phyloP scores from a whole-genome alignment of 2,113 vertebrate species.

The Poecile atricapillus region DNA sequence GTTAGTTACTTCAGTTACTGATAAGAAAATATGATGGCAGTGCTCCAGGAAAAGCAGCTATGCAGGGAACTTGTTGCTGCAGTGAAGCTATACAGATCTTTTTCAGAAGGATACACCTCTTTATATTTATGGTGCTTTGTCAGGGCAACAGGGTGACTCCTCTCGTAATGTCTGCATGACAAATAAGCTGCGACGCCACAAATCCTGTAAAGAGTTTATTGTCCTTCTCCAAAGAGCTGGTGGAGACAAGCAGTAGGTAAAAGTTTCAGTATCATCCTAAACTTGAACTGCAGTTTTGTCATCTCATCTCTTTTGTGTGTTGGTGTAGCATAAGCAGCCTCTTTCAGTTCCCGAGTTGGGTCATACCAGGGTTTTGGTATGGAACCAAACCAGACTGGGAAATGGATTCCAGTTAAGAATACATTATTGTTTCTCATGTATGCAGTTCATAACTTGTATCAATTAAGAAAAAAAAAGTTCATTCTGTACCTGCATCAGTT shows the following conservation, averaged over 20 bases:
- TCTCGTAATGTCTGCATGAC: not conserved
- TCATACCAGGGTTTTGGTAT: not conserved
- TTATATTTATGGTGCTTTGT: not conserved
- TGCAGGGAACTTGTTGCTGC: not conserved
- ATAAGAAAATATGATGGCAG: conserved; percentile 39
- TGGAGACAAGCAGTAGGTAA: not conserved
- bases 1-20: conserved; percentile 23
- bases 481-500: not conserved
- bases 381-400: not conserved
- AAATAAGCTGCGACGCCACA: not conserved
- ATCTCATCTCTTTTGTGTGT: not conserved
- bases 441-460: not conserved
- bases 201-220: not conserved
- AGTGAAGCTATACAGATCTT: not conserved
- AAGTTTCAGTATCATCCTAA: not conserved
- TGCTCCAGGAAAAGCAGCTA: conserved; percentile 13
- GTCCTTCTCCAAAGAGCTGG: not conserved
- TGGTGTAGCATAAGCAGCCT: not conserved
- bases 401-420: not conserved
- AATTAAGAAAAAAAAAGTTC: not conserved
- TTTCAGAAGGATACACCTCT: not conserved
- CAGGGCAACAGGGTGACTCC: not conserved
- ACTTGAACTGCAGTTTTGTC: not conserved
- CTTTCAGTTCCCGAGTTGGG: not conserved
- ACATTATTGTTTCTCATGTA: fast-evolving